Evolutionary conservation across 2,797 vertebrate species (phyloP).

Genomic region (Glyptemys insculpta): DNA sequence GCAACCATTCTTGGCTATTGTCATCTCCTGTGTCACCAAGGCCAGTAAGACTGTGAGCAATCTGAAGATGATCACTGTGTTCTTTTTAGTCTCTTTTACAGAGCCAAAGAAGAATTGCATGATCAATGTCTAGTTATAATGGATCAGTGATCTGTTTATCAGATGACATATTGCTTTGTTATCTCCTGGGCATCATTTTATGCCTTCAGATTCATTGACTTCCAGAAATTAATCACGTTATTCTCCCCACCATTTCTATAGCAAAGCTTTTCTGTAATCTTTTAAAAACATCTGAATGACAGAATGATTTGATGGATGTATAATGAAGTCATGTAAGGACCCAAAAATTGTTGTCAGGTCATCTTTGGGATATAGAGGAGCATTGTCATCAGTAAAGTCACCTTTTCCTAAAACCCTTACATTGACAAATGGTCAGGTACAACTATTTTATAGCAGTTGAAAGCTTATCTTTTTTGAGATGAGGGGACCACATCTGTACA

Average conservation of each 20-base stretch:
- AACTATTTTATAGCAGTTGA: not conserved
- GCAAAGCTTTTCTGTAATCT: slow-evolving; percentile 46
- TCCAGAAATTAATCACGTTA: slow-evolving; percentile 48
- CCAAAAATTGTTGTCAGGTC: not conserved
- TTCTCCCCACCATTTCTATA: slow-evolving; percentile 41
- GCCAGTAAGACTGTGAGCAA: not conserved
- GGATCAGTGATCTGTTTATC: not conserved
- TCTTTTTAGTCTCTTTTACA: not conserved
- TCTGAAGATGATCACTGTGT: not conserved
- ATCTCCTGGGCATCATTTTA: slow-evolving; percentile 37
- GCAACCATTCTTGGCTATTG: not conserved
- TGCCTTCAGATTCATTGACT: slow-evolving; percentile 6
- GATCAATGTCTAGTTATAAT: not conserved
- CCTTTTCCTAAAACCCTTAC: not conserved
- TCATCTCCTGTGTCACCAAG: not conserved
- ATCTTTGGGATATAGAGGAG: not conserved
- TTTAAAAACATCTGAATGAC: slow-evolving; percentile 19
- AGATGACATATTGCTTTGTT: not conserved
- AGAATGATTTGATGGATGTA: not conserved
- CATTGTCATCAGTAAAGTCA: not conserved
- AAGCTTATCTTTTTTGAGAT: not conserved
- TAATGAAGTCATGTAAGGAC: not conserved
- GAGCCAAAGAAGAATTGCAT: not conserved
- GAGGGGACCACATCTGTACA: too few relatives aligned
- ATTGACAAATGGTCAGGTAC: not conserved